Base-by-base conservation (phyloP, 2,113 vertebrate species). In the Corythornis vintsioides region DNA sequence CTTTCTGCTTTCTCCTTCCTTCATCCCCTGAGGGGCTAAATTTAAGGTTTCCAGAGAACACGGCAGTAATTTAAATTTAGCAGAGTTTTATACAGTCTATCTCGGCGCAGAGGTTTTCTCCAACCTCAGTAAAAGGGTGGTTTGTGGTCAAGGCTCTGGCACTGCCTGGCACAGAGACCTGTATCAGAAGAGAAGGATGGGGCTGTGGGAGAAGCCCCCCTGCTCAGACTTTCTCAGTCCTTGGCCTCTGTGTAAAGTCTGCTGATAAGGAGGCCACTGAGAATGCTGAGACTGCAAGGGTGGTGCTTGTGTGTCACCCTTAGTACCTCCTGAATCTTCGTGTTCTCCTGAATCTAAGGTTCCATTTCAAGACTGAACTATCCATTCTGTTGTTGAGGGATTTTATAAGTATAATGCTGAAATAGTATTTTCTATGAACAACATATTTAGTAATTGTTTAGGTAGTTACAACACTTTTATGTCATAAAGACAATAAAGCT, bases 101-200 rank as follows among this genome's bases (percentile, higher is more conserved):
- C 50, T 70, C 22, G 45, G 60, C 0, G 0, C 56, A 73, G 56
- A 33, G 20, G 17, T 65, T 75, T 67, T 71, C 22, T 65, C 63
- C 83, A 26, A 1, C 42, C 61, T 43, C 0, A 0, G 26, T 11
- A 3, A 1, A 56, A 42, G 53, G 28, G 6, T 60, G 57, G 35
- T 74, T 74, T 78, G 53, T 48, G 86, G 26, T 50, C 61, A 33
- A 38, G 67, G 35, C 59, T 65, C 11, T 63, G 72, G 70, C 63
- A 22, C 22, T 52, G 53, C 57, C 26, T 42, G 79, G 66, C 63
- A 53, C 55, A 48, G 64, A 70, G 52, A 19, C 40, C 60, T 66
- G 7, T 8, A 35, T 43, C 14, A 8, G 72, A 35, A 71, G 10
- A 52, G 50, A 7, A 59, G 35, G 81, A 79, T 9, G 33, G 56